Evolutionary conservation across 2,797 vertebrate species (phyloP).

Genomic region (Oreonectes daqikongensis): DNA sequence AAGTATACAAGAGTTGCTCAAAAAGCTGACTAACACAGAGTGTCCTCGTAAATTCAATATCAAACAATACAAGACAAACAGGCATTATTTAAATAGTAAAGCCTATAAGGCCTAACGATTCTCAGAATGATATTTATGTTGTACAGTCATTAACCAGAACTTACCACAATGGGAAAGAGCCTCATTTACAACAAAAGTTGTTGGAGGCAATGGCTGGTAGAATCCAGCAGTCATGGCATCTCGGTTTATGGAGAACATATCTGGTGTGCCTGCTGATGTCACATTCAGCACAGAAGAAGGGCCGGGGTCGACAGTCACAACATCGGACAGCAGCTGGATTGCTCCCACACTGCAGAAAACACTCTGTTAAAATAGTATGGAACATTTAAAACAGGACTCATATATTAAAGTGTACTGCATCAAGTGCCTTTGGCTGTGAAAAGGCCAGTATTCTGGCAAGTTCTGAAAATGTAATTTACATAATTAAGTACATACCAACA

Average conservation of each 20-base stretch:
- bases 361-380: background rate
- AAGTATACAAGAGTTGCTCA: background rate
- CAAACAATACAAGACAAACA: background rate
- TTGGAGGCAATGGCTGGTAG: slow-evolving; percentile 22
- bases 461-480: background rate
- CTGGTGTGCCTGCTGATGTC: background rate
- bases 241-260: slow-evolving; percentile 21
- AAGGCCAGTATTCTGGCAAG: background rate
- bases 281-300: slow-evolving; percentile 4
- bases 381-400: background rate
- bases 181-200: slow-evolving; percentile 10
- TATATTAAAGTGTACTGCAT: background rate
- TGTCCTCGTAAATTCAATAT: background rate
- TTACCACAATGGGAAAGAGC: slow-evolving; percentile 25
- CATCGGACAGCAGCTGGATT: background rate
- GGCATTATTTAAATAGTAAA: background rate
- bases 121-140: background rate
- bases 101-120: no score
- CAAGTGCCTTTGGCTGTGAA: background rate
- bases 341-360: slow-evolving; percentile 5
- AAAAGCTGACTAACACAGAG: background rate
- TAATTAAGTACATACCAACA: background rate
- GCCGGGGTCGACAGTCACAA: slow-evolving; percentile 13
- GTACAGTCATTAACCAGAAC: background rate
- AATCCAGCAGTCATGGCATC: slow-evolving; percentile 26